Percentiles rank a stretch among this genome's conserved stretches.
phyloP scores from a whole-genome alignment of 1,140 invertebrate species.

The Hyposmocoma kahamanoa region DNA sequence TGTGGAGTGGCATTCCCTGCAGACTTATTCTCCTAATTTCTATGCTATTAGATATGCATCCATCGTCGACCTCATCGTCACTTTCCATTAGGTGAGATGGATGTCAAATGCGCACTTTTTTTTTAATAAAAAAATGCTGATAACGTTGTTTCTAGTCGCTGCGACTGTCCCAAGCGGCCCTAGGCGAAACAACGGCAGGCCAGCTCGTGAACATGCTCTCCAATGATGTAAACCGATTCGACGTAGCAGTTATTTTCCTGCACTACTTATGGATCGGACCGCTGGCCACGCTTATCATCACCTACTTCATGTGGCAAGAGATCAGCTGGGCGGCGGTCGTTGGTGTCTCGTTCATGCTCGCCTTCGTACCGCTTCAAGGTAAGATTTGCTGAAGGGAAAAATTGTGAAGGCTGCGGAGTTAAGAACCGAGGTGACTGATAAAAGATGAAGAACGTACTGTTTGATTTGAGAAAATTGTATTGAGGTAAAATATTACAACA shows the following conservation, averaged over 20 bases:
- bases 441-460: too few species aligned
- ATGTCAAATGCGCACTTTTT: too few species aligned
- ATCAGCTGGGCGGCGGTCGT: slow-evolving; percentile 84
- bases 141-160: slow-evolving; percentile 78
- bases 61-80: too few species aligned
- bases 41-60: too few species aligned
- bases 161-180: slow-evolving; percentile 79
- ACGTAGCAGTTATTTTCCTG: slow-evolving; percentile 79
- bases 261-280: slow-evolving; percentile 90
- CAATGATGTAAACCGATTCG: slow-evolving; percentile 88
- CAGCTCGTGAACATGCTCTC: slow-evolving; percentile 95
- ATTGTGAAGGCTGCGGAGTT: not conserved
- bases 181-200: slow-evolving; percentile 86
- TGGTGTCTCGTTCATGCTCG: slow-evolving; percentile 84
- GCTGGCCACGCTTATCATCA: slow-evolving; percentile 83
- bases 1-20: too few species aligned
- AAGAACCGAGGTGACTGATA: too few species aligned
- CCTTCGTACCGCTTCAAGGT: slow-evolving; percentile 91
- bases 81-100: too few species aligned
- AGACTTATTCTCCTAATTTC: too few species aligned
- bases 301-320: slow-evolving; percentile 82
- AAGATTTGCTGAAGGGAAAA: slow-evolving; percentile 10
- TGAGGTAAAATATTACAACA: too few species aligned
- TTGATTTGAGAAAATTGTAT: too few species aligned
- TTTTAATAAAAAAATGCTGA: too few species aligned